Evolutionary conservation across 2,797 vertebrate species (phyloP).

Genomic region (Muscicapa comitata): DNA sequence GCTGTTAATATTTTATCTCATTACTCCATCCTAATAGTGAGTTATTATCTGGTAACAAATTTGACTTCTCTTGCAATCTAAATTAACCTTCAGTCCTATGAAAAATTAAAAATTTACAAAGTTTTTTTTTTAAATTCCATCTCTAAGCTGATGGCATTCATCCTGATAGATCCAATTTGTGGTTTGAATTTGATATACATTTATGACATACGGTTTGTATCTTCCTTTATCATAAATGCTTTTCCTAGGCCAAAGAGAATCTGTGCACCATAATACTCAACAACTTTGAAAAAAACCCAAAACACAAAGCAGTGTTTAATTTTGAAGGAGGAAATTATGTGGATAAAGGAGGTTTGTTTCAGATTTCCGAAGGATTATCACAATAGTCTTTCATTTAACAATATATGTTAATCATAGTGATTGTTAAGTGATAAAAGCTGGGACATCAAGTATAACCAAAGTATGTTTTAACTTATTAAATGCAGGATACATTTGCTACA

Average conservation of each 20-base stretch:
- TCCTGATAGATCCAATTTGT: neutral
- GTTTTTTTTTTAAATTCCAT: neutral
- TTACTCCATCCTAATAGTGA: neutral
- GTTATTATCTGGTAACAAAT: neutral
- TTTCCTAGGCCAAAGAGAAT: neutral
- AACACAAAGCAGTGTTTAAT: neutral
- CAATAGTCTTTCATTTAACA: neutral
- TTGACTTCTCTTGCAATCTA: neutral
- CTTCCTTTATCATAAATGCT: neutral
- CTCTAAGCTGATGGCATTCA: neutral
- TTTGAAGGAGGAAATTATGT: neutral
- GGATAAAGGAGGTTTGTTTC: neutral
- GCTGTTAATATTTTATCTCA: slow-evolving; percentile 3
- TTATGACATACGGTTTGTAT: neutral
- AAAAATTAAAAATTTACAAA: neutral
- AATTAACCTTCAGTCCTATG: neutral
- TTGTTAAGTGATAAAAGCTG: neutral
- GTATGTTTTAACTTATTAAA: neutral
- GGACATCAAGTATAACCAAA: neutral
- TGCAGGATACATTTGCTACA: neutral
- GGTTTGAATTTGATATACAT: neutral
- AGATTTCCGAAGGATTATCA: neutral
- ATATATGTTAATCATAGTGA: neutral
- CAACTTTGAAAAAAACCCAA: neutral
- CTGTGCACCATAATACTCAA: neutral